Evolutionary conservation across 2,113 vertebrate genomes (phyloP).

Genomic region (Lota lota): DNA sequence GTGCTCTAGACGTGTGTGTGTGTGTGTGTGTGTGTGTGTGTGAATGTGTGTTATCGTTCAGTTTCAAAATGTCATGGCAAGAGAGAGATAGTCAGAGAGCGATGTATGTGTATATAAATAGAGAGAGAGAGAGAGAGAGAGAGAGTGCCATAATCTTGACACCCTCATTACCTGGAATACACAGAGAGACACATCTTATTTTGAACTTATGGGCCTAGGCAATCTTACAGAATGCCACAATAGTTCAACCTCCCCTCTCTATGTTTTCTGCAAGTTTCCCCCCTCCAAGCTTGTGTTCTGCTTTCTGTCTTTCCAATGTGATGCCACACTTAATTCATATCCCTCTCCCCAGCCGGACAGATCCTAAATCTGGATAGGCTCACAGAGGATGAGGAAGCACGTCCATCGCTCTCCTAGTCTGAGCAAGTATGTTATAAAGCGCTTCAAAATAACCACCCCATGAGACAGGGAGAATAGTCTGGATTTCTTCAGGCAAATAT

Average conservation of each 20-base stretch:
- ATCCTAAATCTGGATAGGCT: constrained; percentile 53
- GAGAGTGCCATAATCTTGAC: constrained; percentile 20
- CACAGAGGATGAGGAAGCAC: constrained; percentile 22
- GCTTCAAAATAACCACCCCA: constrained; percentile 34
- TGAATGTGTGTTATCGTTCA: constrained; percentile 9
- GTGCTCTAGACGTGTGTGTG: constrained; percentile 1
- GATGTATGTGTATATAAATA: constrained; percentile 9
- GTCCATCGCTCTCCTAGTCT: constrained; percentile 19
- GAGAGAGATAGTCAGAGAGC: constrained; percentile 21
- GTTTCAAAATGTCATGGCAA: constrained; percentile 6
- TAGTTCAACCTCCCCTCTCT: constrained; percentile 52
- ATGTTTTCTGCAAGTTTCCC: constrained; percentile 5
- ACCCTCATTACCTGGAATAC: constrained; percentile 49
- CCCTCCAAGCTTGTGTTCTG: constrained; percentile 40
- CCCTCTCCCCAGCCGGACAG: constrained; percentile 15
- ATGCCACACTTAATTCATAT: constrained; percentile 58
- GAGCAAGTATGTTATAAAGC: constrained; percentile 30
- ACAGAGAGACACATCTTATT: constrained; percentile 55
- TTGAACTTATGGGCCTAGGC: constrained; percentile 32
- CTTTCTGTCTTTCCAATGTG: constrained; percentile 42
- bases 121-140: too few species aligned
- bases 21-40: constrained; percentile 2
- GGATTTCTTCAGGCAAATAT: constrained; percentile 43
- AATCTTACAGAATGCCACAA: constrained; percentile 43
- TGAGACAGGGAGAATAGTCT: constrained; percentile 31